A percentile compares a stretch with the other conserved stretches of the same genome.
These are phyloP conservation scores for Cotesia vestalis DNA, from an alignment of 1,140 invertebrate genomes.

Conservation along the genomic window DNA sequence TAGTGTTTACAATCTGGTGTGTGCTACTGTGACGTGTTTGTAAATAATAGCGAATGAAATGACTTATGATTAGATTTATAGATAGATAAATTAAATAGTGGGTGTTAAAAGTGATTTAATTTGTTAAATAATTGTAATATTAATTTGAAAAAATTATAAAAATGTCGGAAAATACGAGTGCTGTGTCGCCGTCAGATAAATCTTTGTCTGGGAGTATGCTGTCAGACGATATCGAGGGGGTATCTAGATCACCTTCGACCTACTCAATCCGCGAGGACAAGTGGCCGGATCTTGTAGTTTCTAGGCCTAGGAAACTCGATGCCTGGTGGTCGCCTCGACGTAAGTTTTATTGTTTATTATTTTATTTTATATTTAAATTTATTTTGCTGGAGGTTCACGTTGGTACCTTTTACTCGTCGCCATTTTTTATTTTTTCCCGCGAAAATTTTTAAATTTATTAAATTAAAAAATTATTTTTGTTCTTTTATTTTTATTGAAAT, in stretches of 20 bases:
- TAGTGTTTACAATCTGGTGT: too few relatives aligned
- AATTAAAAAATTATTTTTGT: too few relatives aligned
- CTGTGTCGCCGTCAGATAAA: slow-evolving; percentile 66
- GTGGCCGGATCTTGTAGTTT: slow-evolving; percentile 67
- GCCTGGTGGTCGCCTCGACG: slow-evolving; percentile 63
- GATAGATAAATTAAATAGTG: too few relatives aligned
- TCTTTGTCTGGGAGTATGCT: slow-evolving; percentile 59
- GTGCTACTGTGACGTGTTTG: too few relatives aligned
- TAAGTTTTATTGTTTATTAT: slow-evolving; percentile 50
- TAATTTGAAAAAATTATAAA: slow-evolving; percentile 59
- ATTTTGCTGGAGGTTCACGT: too few relatives aligned
- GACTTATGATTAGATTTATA: too few relatives aligned
- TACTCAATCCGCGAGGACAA: slow-evolving; percentile 68
- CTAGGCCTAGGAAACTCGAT: slow-evolving; percentile 62
- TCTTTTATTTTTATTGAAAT: too few relatives aligned
- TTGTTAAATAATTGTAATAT: background rate
- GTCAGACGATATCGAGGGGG: slow-evolving; percentile 63
- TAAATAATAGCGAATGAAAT: too few relatives aligned
- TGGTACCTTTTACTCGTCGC: too few relatives aligned
- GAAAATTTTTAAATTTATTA: too few relatives aligned
- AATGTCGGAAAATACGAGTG: slow-evolving; percentile 65
- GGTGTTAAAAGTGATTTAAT: too few relatives aligned
- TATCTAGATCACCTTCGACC: slow-evolving; percentile 65
- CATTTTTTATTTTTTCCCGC: too few relatives aligned
- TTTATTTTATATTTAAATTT: slow-evolving; percentile 4